Conservation (phyloP, 1,140 invertebrate species). For the Drosophila yakuba region DNA sequence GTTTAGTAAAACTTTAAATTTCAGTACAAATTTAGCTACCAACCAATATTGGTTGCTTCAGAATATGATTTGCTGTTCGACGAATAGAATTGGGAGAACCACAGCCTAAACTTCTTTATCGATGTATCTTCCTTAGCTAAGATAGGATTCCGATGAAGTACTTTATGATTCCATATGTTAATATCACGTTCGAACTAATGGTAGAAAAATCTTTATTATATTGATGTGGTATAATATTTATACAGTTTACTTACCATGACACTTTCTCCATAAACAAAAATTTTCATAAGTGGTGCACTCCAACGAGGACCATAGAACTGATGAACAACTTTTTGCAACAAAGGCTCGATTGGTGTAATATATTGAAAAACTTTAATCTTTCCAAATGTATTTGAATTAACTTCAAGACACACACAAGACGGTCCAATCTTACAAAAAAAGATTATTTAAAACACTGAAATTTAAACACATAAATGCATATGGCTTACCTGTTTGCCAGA, state of each 20-base stretch:
- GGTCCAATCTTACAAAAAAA: slow-evolving; percentile 89
- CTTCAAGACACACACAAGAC: slow-evolving; percentile 89
- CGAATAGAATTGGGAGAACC: slow-evolving; percentile 95
- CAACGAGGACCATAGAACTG: slow-evolving; percentile 88
- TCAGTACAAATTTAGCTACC: slow-evolving; percentile 21
- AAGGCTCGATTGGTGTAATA: slow-evolving; percentile 92
- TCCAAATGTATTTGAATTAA: slow-evolving; percentile 88
- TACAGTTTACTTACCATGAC: slow-evolving; percentile 88
- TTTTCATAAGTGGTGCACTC: slow-evolving; percentile 88
- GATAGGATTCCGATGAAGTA: slow-evolving; percentile 89
- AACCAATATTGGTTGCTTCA: slow-evolving; percentile 9
- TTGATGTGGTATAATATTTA: not conserved
- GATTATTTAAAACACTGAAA: not conserved
- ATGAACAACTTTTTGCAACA: slow-evolving; percentile 92
- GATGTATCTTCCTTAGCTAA: slow-evolving; percentile 91
- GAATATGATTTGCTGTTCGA: slow-evolving; percentile 88
- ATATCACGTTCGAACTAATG: slow-evolving; percentile 93
- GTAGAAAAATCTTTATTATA: not conserved
- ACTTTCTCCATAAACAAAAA: slow-evolving; percentile 90
- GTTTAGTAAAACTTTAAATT: too few relatives aligned
- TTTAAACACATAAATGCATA: not conserved
- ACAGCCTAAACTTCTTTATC: slow-evolving; percentile 90
- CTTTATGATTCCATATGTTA: slow-evolving; percentile 95
- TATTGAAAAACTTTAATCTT: slow-evolving; percentile 90
- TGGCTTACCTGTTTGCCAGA: slow-evolving; percentile 59